Conservation (phyloP, 1,140 invertebrate species). For the Trinorchestia longiramus region DNA sequence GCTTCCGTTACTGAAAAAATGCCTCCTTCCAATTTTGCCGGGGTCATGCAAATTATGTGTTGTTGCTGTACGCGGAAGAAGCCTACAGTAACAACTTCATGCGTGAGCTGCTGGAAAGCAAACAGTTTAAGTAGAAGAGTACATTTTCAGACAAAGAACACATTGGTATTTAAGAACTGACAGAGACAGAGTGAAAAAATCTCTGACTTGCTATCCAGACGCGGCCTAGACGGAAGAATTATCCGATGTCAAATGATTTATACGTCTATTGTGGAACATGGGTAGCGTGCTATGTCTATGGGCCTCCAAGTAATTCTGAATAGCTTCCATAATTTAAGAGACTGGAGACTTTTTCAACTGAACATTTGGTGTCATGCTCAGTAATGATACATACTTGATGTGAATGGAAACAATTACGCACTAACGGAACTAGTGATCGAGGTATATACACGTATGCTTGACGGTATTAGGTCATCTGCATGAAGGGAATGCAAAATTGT, state of each 20-base stretch:
- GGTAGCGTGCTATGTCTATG: neutral
- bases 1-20: slow-evolving; percentile 8
- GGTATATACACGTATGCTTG: neutral
- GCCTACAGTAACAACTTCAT: neutral
- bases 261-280: neutral
- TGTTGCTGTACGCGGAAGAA: neutral
- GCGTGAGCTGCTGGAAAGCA: neutral
- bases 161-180: neutral
- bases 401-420: neutral
- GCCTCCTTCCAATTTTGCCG: neutral
- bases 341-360: neutral
- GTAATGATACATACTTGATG: neutral
- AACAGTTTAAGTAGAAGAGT: neutral
- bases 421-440: neutral
- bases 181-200: neutral
- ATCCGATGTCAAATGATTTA: neutral
- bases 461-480: neutral
- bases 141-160: neutral
- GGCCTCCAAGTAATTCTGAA: neutral
- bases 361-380: neutral
- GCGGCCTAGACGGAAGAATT: neutral
- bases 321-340: neutral
- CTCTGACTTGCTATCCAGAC: neutral
- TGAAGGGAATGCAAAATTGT: neutral
- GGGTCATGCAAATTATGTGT: neutral